phyloP scores from a whole-genome alignment of 1,140 invertebrate genomes.

The Augochlora pura region DNA sequence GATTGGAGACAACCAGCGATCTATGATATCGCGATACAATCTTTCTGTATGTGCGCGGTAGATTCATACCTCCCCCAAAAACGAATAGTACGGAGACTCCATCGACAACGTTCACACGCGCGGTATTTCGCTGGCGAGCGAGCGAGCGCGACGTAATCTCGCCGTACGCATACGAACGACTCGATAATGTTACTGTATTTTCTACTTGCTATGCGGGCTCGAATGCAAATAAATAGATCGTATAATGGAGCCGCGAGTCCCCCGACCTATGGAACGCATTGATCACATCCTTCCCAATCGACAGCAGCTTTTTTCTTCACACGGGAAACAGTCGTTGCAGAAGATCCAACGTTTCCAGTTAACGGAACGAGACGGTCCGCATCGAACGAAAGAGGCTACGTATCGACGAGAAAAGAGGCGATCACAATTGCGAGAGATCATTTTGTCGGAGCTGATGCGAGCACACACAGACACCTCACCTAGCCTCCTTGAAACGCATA shows the following conservation, averaged over 20 bases:
- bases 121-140: neutral
- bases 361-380: neutral
- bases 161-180: constrained; percentile 4
- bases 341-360: neutral
- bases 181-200: constrained; percentile 37
- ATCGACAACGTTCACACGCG: neutral
- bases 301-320: neutral
- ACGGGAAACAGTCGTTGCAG: neutral
- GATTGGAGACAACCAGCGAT: neutral
- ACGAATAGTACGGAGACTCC: neutral
- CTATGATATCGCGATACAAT: too few relatives aligned
- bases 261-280: neutral
- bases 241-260: constrained; percentile 1
- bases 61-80: neutral
- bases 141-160: constrained; percentile 10
- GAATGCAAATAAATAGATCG: constrained; percentile 36
- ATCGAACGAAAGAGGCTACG: neutral
- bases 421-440: constrained; percentile 61
- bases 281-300: neutral
- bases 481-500: constrained; percentile 1
- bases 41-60: neutral
- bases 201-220: constrained; percentile 35
- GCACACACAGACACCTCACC: neutral
- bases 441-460: constrained; percentile 32
- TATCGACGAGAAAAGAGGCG: constrained; percentile 19